A percentile compares a stretch with the other conserved stretches of the same genome.
Conservation (phyloP, 2,113 vertebrate genomes). For the Phaetusa simplex region DNA sequence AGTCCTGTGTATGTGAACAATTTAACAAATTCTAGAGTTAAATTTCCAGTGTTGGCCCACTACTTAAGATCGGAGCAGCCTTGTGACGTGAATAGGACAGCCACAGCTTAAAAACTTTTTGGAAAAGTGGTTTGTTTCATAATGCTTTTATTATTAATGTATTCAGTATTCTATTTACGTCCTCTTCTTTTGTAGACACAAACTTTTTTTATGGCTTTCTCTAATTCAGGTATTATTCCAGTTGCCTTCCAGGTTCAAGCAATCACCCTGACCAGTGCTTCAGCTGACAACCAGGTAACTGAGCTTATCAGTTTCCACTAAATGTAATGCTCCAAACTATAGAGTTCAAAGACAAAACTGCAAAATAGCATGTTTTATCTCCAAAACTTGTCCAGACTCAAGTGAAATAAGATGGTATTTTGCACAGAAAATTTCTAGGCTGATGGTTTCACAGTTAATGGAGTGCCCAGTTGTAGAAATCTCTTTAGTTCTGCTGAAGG, state of each 20-base stretch:
- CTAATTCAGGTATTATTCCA: background rate
- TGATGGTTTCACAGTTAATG: background rate
- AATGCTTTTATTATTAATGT: background rate
- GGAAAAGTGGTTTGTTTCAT: background rate
- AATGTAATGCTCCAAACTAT: background rate
- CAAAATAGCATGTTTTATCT: background rate
- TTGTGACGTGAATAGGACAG: rapidly evolving
- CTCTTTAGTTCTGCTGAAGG: background rate
- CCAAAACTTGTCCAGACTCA: background rate
- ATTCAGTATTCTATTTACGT: background rate
- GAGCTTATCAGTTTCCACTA: background rate
- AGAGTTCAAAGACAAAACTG: background rate
- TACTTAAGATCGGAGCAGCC: background rate
- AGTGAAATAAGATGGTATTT: background rate
- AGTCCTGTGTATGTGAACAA: background rate
- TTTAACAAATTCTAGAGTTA: background rate
- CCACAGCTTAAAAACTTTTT: background rate
- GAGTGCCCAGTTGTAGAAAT: background rate
- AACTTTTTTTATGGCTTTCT: background rate
- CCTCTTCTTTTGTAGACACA: background rate
- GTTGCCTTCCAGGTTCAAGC: background rate
- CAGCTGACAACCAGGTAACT: background rate
- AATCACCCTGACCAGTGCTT: background rate
- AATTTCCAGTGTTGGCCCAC: background rate
- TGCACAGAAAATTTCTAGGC: background rate